A percentile compares a stretch with the other conserved stretches of the same genome.
Evolutionary conservation across 2,888 invertebrate genomes (phyloP).

Genomic region (Protophormia terraenovae): DNA sequence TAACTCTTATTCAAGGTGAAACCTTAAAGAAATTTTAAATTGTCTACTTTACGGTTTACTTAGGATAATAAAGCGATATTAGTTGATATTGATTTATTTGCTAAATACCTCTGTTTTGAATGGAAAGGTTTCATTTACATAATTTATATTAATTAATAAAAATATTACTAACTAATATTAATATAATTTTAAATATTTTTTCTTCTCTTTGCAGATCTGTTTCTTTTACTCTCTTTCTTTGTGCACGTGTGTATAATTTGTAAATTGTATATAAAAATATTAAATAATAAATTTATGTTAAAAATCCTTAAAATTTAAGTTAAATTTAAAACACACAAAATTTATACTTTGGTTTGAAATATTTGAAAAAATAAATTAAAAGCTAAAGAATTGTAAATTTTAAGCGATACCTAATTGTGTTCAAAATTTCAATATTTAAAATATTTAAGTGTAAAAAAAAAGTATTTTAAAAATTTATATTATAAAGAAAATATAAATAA

Average conservation of each 20-base stretch:
- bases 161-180: no score
- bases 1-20: no score
- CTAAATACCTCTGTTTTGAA: no score
- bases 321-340: slow-evolving; percentile 42
- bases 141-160: no score
- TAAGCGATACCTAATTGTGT: slow-evolving; percentile 71
- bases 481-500: background rate
- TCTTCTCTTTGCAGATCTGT: slow-evolving; percentile 60
- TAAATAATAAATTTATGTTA: slow-evolving; percentile 14
- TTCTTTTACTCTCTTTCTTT: background rate
- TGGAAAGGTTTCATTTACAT: no score
- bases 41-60: no score
- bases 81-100: no score
- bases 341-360: slow-evolving; percentile 43
- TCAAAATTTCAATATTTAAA: slow-evolving; percentile 62
- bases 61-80: no score
- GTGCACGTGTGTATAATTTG: slow-evolving; percentile 53
- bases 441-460: slow-evolving; percentile 37
- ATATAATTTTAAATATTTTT: background rate
- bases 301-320: slow-evolving; percentile 32
- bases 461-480: slow-evolving; percentile 25
- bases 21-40: no score
- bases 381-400: slow-evolving; percentile 68
- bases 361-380: slow-evolving; percentile 35
- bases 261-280: slow-evolving; percentile 70